Percentiles rank a stretch among this genome's conserved stretches.
Conservation (phyloP, 35 echinoderm and acorn worm genomes). For the Amphiura filiformis region DNA sequence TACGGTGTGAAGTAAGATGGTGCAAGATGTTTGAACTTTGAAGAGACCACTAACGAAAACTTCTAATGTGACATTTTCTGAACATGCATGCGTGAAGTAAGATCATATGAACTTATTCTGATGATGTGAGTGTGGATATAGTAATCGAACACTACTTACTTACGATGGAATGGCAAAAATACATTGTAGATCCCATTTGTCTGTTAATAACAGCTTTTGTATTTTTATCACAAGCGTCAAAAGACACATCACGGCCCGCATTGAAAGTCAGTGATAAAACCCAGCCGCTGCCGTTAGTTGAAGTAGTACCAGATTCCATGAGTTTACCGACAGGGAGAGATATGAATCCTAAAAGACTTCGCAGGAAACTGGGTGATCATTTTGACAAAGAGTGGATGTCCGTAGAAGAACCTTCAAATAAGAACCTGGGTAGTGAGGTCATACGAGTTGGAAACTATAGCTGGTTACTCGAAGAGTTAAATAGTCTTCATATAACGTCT, state of each 20-base stretch:
- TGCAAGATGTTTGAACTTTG: too few species aligned
- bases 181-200: too few species aligned
- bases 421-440: not conserved
- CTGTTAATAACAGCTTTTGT: too few species aligned
- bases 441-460: not conserved
- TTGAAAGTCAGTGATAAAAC: constrained; percentile 43
- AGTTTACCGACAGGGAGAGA: constrained; percentile 51
- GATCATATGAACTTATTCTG: too few species aligned
- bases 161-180: too few species aligned
- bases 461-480: constrained; percentile 41
- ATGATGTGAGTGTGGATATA: too few species aligned
- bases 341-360: constrained; percentile 49
- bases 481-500: constrained; percentile 17
- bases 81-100: too few species aligned
- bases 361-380: constrained; percentile 53
- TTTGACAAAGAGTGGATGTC: constrained; percentile 68
- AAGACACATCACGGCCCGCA: constrained; percentile 37
- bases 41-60: too few species aligned
- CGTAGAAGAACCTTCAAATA: constrained; percentile 30
- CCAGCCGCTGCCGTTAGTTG: constrained; percentile 48
- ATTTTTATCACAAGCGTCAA: not conserved
- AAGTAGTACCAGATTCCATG: not conserved
- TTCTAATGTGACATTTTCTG: too few species aligned
- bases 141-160: too few species aligned
- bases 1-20: too few species aligned